These are phyloP conservation scores for Chromobotia macracanthus DNA, from an alignment of 2,797 vertebrate species.

Conservation along the genomic window DNA sequence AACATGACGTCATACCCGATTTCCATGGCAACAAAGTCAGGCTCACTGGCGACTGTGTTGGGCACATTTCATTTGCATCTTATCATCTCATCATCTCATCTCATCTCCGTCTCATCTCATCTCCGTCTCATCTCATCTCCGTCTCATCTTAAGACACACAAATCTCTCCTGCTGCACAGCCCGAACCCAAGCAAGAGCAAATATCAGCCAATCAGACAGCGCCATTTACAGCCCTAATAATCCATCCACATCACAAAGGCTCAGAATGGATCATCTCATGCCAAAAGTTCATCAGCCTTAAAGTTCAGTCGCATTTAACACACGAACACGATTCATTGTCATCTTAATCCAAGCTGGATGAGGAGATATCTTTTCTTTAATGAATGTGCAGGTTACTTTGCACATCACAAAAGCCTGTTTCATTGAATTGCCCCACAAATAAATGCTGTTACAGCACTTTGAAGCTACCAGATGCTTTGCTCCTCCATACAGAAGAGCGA, in stretches of 20 bases:
- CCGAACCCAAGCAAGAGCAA: neutral
- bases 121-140: no score
- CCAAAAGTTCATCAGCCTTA: neutral
- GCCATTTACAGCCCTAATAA: neutral
- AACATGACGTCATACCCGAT: conserved; percentile 60
- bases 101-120: no score
- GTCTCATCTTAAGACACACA: no score
- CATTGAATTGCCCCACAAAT: conserved; percentile 40
- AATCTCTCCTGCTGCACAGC: neutral
- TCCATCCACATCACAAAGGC: neutral
- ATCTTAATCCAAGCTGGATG: conserved; percentile 4
- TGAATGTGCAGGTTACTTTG: conserved; percentile 33
- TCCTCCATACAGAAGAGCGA: neutral
- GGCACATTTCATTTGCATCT: conserved; percentile 49
- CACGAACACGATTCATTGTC: neutral
- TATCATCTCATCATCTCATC: no score
- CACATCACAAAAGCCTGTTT: conserved; percentile 45
- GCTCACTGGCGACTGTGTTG: conserved; percentile 20
- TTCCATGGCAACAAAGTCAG: conserved; percentile 64
- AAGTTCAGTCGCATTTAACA: neutral
- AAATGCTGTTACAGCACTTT: conserved; percentile 49
- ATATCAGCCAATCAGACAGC: neutral
- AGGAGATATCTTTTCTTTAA: neutral
- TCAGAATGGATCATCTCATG: no score
- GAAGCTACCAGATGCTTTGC: conserved; percentile 56